Conservation (phyloP, 2,113 vertebrate species). For the Alexandromys fortis region DNA sequence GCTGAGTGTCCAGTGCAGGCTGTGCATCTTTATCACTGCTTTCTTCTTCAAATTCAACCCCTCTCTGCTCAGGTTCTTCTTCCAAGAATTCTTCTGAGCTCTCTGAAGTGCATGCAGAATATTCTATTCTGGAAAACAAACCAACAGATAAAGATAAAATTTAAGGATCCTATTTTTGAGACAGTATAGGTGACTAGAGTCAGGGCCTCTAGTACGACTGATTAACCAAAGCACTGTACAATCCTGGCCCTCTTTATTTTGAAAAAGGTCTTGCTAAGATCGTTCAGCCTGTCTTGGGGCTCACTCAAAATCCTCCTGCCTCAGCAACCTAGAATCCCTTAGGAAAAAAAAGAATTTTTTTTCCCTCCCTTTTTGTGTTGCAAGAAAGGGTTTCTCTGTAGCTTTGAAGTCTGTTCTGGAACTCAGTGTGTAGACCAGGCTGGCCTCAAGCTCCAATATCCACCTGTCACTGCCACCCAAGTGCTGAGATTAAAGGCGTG, state of each 20-base stretch:
- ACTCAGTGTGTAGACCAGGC: too few relatives aligned
- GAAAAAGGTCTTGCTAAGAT: background rate
- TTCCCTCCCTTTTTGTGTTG: too few relatives aligned
- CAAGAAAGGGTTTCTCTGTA: too few relatives aligned
- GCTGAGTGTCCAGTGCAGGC: conserved; percentile 38
- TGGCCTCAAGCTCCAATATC: too few relatives aligned
- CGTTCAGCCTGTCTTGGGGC: background rate
- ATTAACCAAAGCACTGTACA: background rate
- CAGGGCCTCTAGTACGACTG: background rate
- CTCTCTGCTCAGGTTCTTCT: conserved; percentile 64
- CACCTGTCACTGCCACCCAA: too few relatives aligned
- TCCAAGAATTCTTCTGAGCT: conserved; percentile 74
- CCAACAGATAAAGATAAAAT: conserved; percentile 40
- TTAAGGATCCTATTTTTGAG: background rate
- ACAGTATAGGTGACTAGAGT: background rate
- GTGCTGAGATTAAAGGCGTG: too few relatives aligned
- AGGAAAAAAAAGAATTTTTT: too few relatives aligned
- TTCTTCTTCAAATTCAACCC: conserved; percentile 65
- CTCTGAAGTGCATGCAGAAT: conserved; percentile 57
- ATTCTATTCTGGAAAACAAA: conserved; percentile 75
- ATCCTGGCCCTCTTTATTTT: background rate
- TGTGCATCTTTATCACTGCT: conserved; percentile 51
- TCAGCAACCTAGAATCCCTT: background rate
- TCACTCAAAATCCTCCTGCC: background rate
- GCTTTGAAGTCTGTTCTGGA: too few relatives aligned